These are phyloP conservation scores for Erebia aethiops DNA, from an alignment of 2,888 invertebrate genomes.

Conservation along the genomic window DNA sequence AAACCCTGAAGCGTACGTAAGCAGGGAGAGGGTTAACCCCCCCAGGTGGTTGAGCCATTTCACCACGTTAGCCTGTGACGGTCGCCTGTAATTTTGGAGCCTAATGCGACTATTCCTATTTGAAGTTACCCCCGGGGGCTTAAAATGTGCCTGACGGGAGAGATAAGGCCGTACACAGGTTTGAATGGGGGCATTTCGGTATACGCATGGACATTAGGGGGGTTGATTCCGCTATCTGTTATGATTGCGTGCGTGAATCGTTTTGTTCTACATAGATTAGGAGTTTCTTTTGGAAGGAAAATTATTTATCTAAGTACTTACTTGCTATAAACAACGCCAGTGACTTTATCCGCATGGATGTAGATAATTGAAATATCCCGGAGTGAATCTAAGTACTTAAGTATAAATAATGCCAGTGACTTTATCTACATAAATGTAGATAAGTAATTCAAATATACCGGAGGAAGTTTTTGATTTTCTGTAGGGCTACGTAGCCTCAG, in stretches of 20 bases:
- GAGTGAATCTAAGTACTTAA: no score
- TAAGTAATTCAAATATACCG: no score
- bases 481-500: no score
- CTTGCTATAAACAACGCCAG: no score
- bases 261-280: constrained; percentile 25
- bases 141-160: constrained; percentile 73
- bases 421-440: no score
- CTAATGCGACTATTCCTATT: constrained; percentile 83
- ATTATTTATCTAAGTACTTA: background rate
- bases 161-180: constrained; percentile 61
- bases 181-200: constrained; percentile 33
- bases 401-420: no score
- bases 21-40: constrained; percentile 65
- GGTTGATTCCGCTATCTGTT: constrained; percentile 26
- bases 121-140: constrained; percentile 75
- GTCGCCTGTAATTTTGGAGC: constrained; percentile 81
- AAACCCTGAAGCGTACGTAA: constrained; percentile 42
- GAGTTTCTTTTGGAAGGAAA: background rate
- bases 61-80: constrained; percentile 81
- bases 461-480: no score
- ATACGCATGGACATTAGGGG: constrained; percentile 36
- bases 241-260: constrained; percentile 29
- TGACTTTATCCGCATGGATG: no score
- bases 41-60: constrained; percentile 80
- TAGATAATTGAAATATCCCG: no score